Conservation (phyloP, 2,113 vertebrate species). For the Rhea americana region DNA sequence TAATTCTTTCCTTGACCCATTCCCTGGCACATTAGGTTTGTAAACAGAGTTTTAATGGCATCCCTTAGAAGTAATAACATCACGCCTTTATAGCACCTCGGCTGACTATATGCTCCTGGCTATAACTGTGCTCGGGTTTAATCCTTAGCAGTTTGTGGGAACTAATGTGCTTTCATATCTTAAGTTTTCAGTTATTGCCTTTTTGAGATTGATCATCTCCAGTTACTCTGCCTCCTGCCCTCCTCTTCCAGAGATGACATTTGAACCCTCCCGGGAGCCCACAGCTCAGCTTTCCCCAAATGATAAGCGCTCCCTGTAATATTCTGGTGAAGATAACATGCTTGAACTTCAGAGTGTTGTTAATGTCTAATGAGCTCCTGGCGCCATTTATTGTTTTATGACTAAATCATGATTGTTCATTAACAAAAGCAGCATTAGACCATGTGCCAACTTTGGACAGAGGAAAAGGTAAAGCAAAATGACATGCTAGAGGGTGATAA, state of each 20-base stretch:
- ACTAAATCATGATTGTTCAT: conserved; percentile 41
- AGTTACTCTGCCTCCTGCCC: background rate
- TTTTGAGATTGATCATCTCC: conserved; percentile 40
- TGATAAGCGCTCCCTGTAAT: background rate
- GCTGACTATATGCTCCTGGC: conserved; percentile 38
- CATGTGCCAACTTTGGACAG: background rate
- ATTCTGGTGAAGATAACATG: background rate
- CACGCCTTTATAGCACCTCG: conserved; percentile 72
- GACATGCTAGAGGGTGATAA: background rate
- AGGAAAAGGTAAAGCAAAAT: background rate
- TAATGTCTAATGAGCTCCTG: conserved; percentile 38
- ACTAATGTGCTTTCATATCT: conserved; percentile 70
- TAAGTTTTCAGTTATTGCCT: conserved; percentile 39
- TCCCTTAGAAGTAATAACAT: conserved; percentile 76
- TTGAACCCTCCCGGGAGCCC: background rate
- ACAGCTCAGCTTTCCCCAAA: background rate
- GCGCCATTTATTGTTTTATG: conserved; percentile 9
- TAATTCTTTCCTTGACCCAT: conserved; percentile 80
- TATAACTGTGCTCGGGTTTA: conserved; percentile 50
- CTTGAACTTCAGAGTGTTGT: conserved; percentile 15
- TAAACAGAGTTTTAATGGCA: conserved; percentile 83
- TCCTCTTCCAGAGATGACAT: background rate
- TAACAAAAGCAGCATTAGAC: conserved; percentile 26
- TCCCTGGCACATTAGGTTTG: conserved; percentile 78
- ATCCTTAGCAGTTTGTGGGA: conserved; percentile 60